Base-by-base conservation (phyloP, 1,140 invertebrate genomes). In the Plectrocnemia conspersa region DNA sequence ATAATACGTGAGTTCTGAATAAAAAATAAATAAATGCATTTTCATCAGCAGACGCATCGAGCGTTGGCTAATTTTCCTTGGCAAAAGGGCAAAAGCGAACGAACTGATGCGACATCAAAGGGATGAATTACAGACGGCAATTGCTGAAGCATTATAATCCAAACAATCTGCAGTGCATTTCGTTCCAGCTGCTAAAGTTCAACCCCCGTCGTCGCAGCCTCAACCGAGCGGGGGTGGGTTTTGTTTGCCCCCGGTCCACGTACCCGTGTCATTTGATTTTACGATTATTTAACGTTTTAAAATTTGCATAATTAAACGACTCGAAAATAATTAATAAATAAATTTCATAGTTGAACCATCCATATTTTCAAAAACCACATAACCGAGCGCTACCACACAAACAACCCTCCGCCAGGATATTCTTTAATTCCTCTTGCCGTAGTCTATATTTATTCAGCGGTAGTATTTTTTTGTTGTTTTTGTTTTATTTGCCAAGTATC, bases 101-200 rank as follows among this genome's bases (percentile, higher is more conserved):
- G 21, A 38, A 24, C 33, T 35, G 21, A 38, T 50, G 47, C 18
- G 22, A 45, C 53, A 60, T 60, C 58, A 60, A 60, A 60, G 58
- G 49, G 54, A 60, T 60, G 54, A 56, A 60, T 60, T 56, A 56
- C 58, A 41, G 48, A 38, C 47, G 41, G 54, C 54, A 60, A 60
- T 60, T 60, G 58, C 58, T 56, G 52, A 49, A 48, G 58, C 49
- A 60, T 60, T 56, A 56, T 60, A 60, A 60, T 56, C 49, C 54
- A 56, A 60, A 60, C 54, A 60, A 60, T 60, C 54, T 54, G 46
- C n/a, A 44, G 25, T 56, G 36, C 48, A 46, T 52, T 56, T 60
- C 41, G 29, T 48, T 24, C 23, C 10, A 27, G 33, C 44, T 33
- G 13, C 25, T 16, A 38, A 38, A 38, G 35, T 15, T 38, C 35